A percentile compares a stretch with the other conserved stretches of the same genome.
Evolutionary conservation across 2,797 vertebrate species (phyloP).

Genomic region (Pipistrellus pygmaeus): DNA sequence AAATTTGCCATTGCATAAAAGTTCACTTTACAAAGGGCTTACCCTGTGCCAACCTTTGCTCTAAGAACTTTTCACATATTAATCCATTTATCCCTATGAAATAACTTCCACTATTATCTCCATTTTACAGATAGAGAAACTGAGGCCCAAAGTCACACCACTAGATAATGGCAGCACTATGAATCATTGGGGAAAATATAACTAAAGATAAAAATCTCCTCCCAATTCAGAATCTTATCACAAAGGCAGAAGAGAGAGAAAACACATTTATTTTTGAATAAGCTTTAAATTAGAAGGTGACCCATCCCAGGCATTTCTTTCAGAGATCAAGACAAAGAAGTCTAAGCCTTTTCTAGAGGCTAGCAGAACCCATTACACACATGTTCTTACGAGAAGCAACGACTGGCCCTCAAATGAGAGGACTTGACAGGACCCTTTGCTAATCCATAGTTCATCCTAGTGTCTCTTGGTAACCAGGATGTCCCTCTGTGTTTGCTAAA

Average conservation of each 20-base stretch:
- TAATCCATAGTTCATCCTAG: neutral
- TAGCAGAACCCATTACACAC: neutral
- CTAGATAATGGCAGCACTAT: neutral
- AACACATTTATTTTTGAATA: neutral
- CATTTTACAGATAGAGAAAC: neutral
- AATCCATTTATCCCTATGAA: neutral
- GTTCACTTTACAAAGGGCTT: neutral
- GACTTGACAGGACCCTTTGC: neutral
- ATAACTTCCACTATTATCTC: neutral
- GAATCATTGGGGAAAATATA: neutral
- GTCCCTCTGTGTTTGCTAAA: neutral
- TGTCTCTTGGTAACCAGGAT: neutral
- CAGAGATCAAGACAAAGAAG: neutral
- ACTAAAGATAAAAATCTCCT: neutral
- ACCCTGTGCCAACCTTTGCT: neutral
- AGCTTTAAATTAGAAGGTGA: neutral
- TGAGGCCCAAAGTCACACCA: neutral
- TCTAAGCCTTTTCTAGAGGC: neutral
- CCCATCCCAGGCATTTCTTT: neutral
- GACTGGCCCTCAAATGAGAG: neutral
- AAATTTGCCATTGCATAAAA: neutral
- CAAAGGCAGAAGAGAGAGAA: neutral
- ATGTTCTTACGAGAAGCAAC: neutral
- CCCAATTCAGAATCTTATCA: neutral
- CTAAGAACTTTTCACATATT: neutral